Percentiles rank a stretch among this genome's conserved stretches.
These are phyloP conservation scores for Montipora sp. DNA, from an alignment of 64 coral and sea anemone species.

Conservation along the genomic window DNA sequence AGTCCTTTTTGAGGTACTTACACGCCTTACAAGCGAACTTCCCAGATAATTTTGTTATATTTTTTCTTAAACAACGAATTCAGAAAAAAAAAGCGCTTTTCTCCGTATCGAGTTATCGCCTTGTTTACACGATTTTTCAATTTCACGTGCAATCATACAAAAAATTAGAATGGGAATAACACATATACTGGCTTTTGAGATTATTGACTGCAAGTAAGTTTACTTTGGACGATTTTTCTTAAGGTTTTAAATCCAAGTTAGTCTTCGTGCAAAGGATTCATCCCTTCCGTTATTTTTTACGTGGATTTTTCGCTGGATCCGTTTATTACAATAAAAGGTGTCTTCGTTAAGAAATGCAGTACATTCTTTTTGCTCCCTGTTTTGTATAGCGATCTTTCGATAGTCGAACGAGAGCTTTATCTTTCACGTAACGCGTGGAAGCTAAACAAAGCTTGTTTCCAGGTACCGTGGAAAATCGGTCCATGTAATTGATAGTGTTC, in stretches of 20 bases:
- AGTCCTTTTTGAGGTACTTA: neutral
- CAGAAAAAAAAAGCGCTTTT: too few relatives aligned
- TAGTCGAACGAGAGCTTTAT: neutral
- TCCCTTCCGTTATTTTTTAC: neutral
- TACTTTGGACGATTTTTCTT: neutral
- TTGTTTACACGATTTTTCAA: neutral
- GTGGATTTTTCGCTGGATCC: neutral
- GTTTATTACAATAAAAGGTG: neutral
- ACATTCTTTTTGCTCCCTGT: too few relatives aligned
- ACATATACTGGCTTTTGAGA: neutral
- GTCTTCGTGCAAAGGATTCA: neutral
- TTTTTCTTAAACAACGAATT: too few relatives aligned
- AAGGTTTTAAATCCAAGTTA: neutral
- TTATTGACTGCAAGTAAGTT: neutral
- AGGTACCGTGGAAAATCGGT: neutral
- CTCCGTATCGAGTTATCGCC: too few relatives aligned
- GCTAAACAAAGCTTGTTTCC: neutral
- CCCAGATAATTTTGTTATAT: slow-evolving; percentile 4
- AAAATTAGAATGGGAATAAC: neutral
- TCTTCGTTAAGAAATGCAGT: neutral
- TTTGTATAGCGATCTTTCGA: too few relatives aligned
- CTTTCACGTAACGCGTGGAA: neutral
- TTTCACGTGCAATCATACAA: neutral
- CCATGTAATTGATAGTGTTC: neutral
- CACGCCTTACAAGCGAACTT: neutral